Evolutionary conservation across 1,140 invertebrate genomes (phyloP), one percentile per base, ranked within the genome.

Genomic region (Drosophila takahashii): DNA sequence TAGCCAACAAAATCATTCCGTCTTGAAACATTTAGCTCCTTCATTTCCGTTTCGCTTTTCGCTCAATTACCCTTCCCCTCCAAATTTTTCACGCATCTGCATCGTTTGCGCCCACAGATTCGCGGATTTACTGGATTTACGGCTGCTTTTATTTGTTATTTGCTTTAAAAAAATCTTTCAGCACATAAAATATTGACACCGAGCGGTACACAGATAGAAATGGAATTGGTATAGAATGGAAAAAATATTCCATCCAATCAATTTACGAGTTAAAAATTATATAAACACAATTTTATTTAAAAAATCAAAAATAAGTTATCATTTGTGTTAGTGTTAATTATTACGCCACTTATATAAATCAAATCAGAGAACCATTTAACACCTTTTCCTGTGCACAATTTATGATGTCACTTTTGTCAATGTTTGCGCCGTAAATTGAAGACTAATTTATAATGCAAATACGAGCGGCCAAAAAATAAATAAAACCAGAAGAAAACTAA

Each of bases 401-500:
- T 45, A 66, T 87, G 83, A 87, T 87, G 83, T 86, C 83, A 86
- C 56, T 76, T 76, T 50, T 41, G 79, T 76, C 83, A 87, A 86
- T 87, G 77, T 87, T 87, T 87, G 59, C 44, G n/a, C 18, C 56
- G 62, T 48, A 76, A 81, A 86, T 81, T 78, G 79, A 79, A 83
- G 87, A 79, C 83, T 69, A 76, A 86, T 86, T 87, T 78, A 60
- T 54, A 67, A 69, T 75, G 83, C 75, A 87, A 86, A 86, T 77
- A 81, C 62, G 47, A 57, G 16, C 42, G 39, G 50, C 26, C 48
- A 44, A 54, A 36, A 70, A 70, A 47, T 69, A 67, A 67, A 67
- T 34, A 56, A 13, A 69, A 56, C 37, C 32, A 26, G 26, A 47
- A 41, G 54, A 51, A 39, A 18, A 36, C 36, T 32, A 58, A 81